Conservation (phyloP, 1,140 invertebrate genomes). For the Drosophila pruinosa region DNA sequence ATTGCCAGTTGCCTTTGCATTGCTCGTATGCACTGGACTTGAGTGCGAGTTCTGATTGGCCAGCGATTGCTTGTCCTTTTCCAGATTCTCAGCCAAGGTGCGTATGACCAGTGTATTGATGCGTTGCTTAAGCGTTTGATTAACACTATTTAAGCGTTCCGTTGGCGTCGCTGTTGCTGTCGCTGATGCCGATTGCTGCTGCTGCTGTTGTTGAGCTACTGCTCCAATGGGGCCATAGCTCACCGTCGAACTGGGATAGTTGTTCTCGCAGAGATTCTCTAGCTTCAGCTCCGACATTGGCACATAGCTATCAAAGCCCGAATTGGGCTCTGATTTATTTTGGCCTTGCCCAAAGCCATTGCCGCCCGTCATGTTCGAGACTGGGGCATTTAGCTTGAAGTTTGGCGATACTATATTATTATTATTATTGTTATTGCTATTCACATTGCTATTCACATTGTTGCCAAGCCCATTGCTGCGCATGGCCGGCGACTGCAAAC, state of each 20-base stretch:
- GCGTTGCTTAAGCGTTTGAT: constrained; percentile 92
- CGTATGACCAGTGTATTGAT: constrained; percentile 94
- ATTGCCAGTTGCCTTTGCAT: constrained; percentile 71
- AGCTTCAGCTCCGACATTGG: constrained; percentile 75
- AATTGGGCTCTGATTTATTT: constrained; percentile 77
- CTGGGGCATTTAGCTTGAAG: constrained; percentile 81
- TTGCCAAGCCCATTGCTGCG: constrained; percentile 62
- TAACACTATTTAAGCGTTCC: constrained; percentile 84
- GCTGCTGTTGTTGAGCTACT: constrained; percentile 25
- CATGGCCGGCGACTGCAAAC: constrained; percentile 61
- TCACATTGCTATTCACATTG: constrained; percentile 38
- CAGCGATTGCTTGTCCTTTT: constrained; percentile 88
- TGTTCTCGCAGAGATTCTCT: constrained; percentile 81
- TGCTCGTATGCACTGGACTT: constrained; percentile 83
- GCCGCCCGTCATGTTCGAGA: constrained; percentile 67
- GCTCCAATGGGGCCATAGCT: constrained; percentile 60
- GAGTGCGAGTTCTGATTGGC: constrained; percentile 82
- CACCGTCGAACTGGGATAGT: constrained; percentile 70
- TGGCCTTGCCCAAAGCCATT: constrained; percentile 49
- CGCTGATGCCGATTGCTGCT: constrained; percentile 21
- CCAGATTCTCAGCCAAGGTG: constrained; percentile 94
- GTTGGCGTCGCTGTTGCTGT: constrained; percentile 80
- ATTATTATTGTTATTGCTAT: constrained; percentile 41
- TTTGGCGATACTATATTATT: constrained; percentile 72
- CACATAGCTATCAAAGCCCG: constrained; percentile 81